phyloP scores from a whole-genome alignment of 2,797 vertebrate species.

The Chaetodon trifasciatus region DNA sequence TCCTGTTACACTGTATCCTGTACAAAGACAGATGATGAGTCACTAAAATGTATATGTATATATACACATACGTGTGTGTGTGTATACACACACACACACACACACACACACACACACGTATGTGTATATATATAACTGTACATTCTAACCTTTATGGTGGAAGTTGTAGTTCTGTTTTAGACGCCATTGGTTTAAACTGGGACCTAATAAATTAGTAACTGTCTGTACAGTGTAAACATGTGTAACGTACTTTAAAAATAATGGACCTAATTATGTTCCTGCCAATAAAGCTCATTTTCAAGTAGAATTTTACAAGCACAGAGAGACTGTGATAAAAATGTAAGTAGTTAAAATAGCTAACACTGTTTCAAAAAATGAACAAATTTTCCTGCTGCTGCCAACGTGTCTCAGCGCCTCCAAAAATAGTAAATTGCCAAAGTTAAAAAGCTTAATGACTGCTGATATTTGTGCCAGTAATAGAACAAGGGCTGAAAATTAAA shows the following conservation, averaged over 20 bases:
- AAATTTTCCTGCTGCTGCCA: too few relatives aligned
- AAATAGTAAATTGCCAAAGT: constrained; percentile 53
- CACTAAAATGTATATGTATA: too few relatives aligned
- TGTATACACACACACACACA: too few relatives aligned
- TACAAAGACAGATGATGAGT: not conserved
- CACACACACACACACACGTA: too few relatives aligned
- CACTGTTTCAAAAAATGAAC: not conserved
- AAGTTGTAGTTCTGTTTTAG: not conserved
- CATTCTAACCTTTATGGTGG: not conserved
- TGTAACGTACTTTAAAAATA: not conserved
- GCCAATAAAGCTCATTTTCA: not conserved
- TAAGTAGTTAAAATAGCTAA: not conserved
- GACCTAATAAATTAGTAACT: not conserved
- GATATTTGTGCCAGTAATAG: constrained; percentile 29
- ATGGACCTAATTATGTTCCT: not conserved
- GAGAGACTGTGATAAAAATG: not conserved
- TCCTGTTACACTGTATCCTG: not conserved
- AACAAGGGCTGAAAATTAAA: constrained; percentile 42
- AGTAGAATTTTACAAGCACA: not conserved
- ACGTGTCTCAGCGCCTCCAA: constrained; percentile 29
- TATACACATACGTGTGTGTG: too few relatives aligned
- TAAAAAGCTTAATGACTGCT: constrained; percentile 52
- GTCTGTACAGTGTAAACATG: not conserved
- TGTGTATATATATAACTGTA: too few relatives aligned
- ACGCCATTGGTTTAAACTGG: not conserved